Evolutionary conservation across 2,888 invertebrate genomes (phyloP).

Genomic region (Lapara coniferarum): DNA sequence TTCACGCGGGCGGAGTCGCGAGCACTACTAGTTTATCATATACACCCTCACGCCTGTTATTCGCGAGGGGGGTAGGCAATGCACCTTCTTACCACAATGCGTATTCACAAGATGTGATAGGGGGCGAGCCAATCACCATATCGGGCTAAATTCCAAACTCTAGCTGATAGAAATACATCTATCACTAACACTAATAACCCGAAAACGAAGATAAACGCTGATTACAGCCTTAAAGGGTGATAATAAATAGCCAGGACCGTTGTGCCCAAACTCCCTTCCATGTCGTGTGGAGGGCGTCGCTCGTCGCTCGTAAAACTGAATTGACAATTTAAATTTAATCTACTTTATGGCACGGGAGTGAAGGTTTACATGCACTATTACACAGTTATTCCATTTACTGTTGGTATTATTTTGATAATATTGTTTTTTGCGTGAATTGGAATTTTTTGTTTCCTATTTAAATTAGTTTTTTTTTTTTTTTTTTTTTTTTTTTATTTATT

Average conservation of each 20-base stretch:
- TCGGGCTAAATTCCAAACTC: too few species aligned
- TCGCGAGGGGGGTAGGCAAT: not conserved
- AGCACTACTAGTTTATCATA: too few species aligned
- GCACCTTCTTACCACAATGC: not conserved
- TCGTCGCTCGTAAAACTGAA: slow-evolving; percentile 70
- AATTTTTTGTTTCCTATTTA: not conserved
- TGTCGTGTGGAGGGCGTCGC: slow-evolving; percentile 15
- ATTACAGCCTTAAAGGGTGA: slow-evolving; percentile 20
- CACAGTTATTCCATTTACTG: slow-evolving; percentile 52
- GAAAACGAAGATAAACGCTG: slow-evolving; percentile 11
- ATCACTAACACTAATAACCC: not conserved
- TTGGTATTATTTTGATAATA: slow-evolving; percentile 52
- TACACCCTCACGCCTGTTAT: too few species aligned
- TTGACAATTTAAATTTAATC: slow-evolving; percentile 81
- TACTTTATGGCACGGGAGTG: slow-evolving; percentile 66
- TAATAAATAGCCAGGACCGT: slow-evolving; percentile 16
- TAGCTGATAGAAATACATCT: not conserved
- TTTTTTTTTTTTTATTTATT: too few species aligned
- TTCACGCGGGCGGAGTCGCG: too few species aligned
- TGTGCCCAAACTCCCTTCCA: slow-evolving; percentile 8
- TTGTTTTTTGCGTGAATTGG: slow-evolving; percentile 30
- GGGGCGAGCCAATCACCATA: not conserved
- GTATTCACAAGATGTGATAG: not conserved
- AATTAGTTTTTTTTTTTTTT: too few species aligned
- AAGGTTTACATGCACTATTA: slow-evolving; percentile 64